Base-by-base conservation (phyloP, 2,113 vertebrate genomes). In the Hydrochoerus hydrochaeris region DNA sequence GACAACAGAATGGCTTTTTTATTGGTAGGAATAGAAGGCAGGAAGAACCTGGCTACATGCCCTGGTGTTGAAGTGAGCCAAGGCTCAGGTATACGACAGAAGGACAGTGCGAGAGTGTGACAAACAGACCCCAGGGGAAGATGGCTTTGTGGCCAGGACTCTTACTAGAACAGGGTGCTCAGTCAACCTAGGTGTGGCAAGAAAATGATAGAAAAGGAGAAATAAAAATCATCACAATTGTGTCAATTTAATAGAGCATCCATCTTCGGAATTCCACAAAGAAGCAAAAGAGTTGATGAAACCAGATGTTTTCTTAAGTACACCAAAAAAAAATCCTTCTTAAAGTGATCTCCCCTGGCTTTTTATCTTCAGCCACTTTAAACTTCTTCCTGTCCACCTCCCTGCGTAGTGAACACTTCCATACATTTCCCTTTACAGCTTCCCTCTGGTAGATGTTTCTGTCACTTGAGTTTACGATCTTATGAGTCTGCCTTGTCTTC, bases 391-490 rank as follows among this genome's bases (percentile, higher is more conserved):
- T 85, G 62, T 93, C 24, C 65, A 88, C 78, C 92, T 96, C 26
- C 46, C 52, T 83, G 60, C 85, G 83, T 77, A 41, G 52, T 11
- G 62, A 96, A 80, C 69, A 82, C 49, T 95, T 82, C 85, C 24
- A 1, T 88, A 85, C 93, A 95, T 57, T 60, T 96, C 46, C 94
- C 85, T 91, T 88, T 90, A 95, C 19, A 71, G 85, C 63, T 91
- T 96, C 95, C 67, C 73, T 88, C 81, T 96, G 90, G 88, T 87
- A 92, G 94, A 92, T 88, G n/a, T 95, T 96, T 95, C 88, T 62
- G 78, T 93, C 85, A 86, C 71, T 95, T 2, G 3, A 78, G 44
- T 62, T 93, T 90, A 75, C 44, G 44, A 78, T 73, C 94, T 96
- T 94, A 85, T 69, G 71, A 63, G 62, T 92, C 85, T 81, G 44